phyloP scores from a whole-genome alignment of 1,140 invertebrate species.

The Bombus confusus region DNA sequence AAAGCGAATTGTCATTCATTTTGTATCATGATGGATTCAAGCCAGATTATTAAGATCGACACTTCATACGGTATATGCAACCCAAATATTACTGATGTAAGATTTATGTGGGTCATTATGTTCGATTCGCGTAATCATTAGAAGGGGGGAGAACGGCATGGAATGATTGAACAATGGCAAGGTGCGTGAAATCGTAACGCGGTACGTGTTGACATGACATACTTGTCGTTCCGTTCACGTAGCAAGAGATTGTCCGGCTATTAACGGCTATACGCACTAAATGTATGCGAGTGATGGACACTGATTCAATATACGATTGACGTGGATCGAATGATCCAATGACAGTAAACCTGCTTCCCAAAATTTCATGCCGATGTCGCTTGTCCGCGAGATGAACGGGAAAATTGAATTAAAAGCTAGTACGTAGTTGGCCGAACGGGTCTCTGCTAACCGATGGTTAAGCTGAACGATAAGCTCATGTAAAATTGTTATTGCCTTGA shows the following conservation, averaged over 20 bases:
- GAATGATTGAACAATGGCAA: constrained; percentile 51
- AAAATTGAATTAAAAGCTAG: constrained; percentile 63
- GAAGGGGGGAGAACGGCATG: not conserved
- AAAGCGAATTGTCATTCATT: not conserved
- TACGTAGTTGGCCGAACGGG: not conserved
- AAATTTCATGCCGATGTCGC: constrained; percentile 52
- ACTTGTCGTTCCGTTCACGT: constrained; percentile 67
- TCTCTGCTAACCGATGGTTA: not conserved
- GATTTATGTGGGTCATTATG: constrained; percentile 7
- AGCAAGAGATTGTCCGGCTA: constrained; percentile 61
- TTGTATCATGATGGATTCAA: not conserved
- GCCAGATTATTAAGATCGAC: not conserved
- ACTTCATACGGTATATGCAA: not conserved
- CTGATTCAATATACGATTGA: constrained; percentile 70
- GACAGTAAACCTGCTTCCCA: constrained; percentile 58
- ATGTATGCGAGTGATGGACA: constrained; percentile 63
- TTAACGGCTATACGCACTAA: constrained; percentile 61
- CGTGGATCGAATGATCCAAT: constrained; percentile 69
- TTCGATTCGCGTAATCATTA: constrained; percentile 18
- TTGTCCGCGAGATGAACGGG: constrained; percentile 33
- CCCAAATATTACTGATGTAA: not conserved
- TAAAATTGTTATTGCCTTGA: not conserved
- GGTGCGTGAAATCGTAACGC: constrained; percentile 56
- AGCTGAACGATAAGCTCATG: not conserved
- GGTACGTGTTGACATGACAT: constrained; percentile 63